A percentile compares a stretch with the other conserved stretches of the same genome.
phyloP scores from a whole-genome alignment of 2,113 vertebrate species.

The Carassius carassius region DNA sequence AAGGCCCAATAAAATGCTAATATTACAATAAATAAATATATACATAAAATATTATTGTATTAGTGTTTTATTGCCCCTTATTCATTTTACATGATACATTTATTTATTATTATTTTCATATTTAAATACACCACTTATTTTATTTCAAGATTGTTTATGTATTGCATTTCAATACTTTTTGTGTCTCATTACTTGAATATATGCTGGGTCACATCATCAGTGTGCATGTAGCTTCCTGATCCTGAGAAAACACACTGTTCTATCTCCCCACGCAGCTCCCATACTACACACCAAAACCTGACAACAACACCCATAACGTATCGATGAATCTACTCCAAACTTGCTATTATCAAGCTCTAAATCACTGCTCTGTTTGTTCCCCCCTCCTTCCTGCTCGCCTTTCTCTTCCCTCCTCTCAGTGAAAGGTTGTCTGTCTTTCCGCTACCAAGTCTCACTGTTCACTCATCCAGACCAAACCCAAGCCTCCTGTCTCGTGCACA shows the following conservation, averaged over 20 bases:
- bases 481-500: slow-evolving; percentile 63
- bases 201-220: neutral
- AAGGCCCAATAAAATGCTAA: too few species aligned
- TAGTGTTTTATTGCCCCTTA: neutral
- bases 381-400: slow-evolving; percentile 4
- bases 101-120: neutral
- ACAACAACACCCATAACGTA: slow-evolving; percentile 23
- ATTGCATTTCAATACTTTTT: neutral
- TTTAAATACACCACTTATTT: neutral
- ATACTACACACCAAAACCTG: slow-evolving; percentile 26
- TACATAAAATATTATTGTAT: neutral
- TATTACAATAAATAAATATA: too few species aligned
- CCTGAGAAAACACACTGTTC: neutral
- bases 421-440: slow-evolving; percentile 64
- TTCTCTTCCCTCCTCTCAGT: slow-evolving; percentile 31
- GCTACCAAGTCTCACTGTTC: slow-evolving; percentile 65
- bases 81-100: neutral
- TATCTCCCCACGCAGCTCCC: neutral
- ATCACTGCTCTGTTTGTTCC: slow-evolving; percentile 54
- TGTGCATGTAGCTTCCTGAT: neutral
- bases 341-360: slow-evolving; percentile 24
- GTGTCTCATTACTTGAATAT: neutral
- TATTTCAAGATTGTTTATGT: neutral
- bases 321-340: slow-evolving; percentile 27
- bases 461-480: slow-evolving; percentile 71